Evolutionary conservation across 2,888 invertebrate species (phyloP).

Genomic region (Labia minor): DNA sequence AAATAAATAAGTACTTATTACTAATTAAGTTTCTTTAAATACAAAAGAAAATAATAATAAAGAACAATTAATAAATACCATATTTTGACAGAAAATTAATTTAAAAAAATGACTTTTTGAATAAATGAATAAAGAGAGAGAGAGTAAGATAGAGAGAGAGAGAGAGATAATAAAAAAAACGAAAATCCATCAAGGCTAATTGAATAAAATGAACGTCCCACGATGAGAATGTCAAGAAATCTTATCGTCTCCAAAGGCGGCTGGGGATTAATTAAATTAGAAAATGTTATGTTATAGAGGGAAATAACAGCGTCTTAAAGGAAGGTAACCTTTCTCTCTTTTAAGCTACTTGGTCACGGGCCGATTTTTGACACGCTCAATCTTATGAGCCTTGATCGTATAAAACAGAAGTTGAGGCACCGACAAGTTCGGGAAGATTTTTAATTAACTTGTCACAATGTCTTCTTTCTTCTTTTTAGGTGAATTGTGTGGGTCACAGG

Average conservation of each 20-base stretch:
- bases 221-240: background rate
- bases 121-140: background rate
- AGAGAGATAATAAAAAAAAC: background rate
- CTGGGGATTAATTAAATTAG: background rate
- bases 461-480: background rate
- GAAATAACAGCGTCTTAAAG: background rate
- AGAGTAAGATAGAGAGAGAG: too few species aligned
- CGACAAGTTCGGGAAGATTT: background rate
- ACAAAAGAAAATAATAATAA: too few species aligned
- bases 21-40: too few species aligned
- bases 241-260: background rate
- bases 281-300: constrained; percentile 1
- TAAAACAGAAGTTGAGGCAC: too few species aligned
- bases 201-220: background rate
- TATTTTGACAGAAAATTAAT: background rate
- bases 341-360: constrained; percentile 1
- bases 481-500: background rate
- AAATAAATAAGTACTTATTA: too few species aligned
- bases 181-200: background rate
- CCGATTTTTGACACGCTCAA: background rate
- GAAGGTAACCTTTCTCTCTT: background rate
- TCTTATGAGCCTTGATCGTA: too few species aligned
- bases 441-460: constrained; percentile 3
- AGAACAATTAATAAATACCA: too few species aligned
- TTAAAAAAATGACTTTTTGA: background rate